phyloP scores from a whole-genome alignment of 2,113 vertebrate species.

The Mormyrus lacerda region DNA sequence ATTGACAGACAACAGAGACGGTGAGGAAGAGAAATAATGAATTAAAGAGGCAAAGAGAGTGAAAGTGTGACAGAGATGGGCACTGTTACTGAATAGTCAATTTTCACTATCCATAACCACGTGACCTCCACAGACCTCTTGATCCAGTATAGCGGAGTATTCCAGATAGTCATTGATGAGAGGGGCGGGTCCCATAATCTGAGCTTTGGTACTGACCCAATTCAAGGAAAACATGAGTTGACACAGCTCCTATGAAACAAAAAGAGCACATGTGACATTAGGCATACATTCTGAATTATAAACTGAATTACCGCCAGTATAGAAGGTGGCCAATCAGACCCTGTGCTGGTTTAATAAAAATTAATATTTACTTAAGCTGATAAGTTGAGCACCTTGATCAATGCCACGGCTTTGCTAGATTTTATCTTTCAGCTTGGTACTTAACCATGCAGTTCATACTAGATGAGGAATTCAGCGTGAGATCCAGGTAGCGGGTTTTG shows the following conservation, averaged over 20 bases:
- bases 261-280: conserved; percentile 7
- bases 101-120: not conserved
- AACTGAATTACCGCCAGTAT: not conserved
- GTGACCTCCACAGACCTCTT: conserved; percentile 72
- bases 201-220: conserved; percentile 86
- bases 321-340: not conserved
- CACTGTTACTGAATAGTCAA: not conserved
- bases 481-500: not conserved
- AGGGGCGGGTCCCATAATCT: conserved; percentile 80
- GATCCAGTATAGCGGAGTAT: conserved; percentile 74
- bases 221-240: conserved; percentile 88
- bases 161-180: conserved; percentile 91
- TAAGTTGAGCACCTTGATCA: not conserved
- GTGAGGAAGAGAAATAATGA: conserved; percentile 5
- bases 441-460: not conserved
- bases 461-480: not conserved
- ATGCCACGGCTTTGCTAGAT: not conserved
- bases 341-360: not conserved
- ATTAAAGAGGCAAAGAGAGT: conserved; percentile 10
- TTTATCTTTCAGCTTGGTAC: not conserved
- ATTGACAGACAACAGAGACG: conserved; percentile 9
- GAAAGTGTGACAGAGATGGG: not conserved
- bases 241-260: conserved; percentile 71
- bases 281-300: not conserved
- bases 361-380: not conserved